Conservation (phyloP, 2,797 vertebrate species). For the Gastrophryne carolinensis region DNA sequence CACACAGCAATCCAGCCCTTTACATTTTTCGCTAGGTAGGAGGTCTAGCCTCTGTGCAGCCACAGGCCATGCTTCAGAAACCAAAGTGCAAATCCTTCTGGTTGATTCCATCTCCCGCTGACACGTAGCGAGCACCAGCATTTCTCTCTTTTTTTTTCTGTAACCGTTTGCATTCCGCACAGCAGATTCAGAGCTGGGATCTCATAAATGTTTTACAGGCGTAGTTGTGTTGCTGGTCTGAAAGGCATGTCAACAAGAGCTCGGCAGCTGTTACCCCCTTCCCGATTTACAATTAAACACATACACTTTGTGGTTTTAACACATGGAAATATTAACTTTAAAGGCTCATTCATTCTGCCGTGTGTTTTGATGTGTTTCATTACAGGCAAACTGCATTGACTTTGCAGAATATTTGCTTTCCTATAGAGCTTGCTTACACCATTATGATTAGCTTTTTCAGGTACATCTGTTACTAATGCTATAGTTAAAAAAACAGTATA, state of each 20-base stretch:
- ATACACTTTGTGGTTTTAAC: background rate
- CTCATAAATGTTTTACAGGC: background rate
- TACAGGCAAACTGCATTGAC: too few relatives aligned
- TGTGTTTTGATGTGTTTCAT: too few relatives aligned
- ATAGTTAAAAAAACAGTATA: too few relatives aligned
- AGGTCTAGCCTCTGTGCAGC: constrained; percentile 39
- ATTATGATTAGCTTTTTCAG: too few relatives aligned
- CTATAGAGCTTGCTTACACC: too few relatives aligned
- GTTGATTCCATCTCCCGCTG: constrained; percentile 43
- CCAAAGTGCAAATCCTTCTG: constrained; percentile 50
- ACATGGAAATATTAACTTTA: background rate
- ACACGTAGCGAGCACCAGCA: constrained; percentile 27
- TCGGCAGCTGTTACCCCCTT: background rate
- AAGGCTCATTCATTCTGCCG: too few relatives aligned
- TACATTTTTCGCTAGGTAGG: constrained; percentile 33
- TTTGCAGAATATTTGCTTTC: too few relatives aligned
- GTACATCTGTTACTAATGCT: too few relatives aligned
- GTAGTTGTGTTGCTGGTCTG: background rate
- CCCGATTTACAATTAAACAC: background rate
- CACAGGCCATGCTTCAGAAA: constrained; percentile 48
- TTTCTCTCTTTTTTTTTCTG: constrained; percentile 20
- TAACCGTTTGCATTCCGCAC: constrained; percentile 3
- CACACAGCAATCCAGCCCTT: constrained; percentile 39
- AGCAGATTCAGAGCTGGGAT: background rate
- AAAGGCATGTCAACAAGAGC: background rate